phyloP scores from a whole-genome alignment of 2,888 invertebrate genomes.

The Isotomurus palustris region DNA sequence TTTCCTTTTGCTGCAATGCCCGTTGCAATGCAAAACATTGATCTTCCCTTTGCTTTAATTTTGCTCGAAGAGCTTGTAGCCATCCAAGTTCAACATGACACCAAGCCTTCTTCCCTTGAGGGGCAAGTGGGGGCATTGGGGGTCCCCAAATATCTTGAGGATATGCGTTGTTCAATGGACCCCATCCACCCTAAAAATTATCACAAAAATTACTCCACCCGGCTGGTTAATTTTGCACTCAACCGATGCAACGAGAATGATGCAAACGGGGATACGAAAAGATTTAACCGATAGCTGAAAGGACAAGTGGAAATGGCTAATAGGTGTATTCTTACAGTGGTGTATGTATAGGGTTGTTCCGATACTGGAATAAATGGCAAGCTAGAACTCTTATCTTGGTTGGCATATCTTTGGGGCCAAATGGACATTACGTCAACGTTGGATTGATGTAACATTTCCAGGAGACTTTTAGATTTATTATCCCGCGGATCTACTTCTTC shows the following conservation, averaged over 20 bases:
- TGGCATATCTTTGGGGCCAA: conserved; percentile 32
- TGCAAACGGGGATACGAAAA: too few species aligned
- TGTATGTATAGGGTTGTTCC: conserved; percentile 15
- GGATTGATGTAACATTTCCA: conserved; percentile 33
- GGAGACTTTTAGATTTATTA: conserved; percentile 30
- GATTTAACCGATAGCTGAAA: too few species aligned
- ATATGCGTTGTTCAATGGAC: conserved; percentile 20
- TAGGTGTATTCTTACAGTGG: background rate
- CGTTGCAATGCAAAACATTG: conserved; percentile 61
- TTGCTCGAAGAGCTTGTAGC: conserved; percentile 47
- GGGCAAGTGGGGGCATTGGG: conserved; percentile 3
- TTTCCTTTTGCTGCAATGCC: conserved; percentile 61
- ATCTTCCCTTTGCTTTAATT: conserved; percentile 57
- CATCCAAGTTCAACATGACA: conserved; percentile 47
- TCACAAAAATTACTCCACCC: too few species aligned
- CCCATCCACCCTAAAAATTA: conserved; percentile 24
- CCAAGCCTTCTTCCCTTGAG: conserved; percentile 37
- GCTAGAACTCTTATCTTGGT: conserved; percentile 34
- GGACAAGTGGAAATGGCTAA: too few species aligned
- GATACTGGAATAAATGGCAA: conserved; percentile 36
- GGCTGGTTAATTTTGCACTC: too few species aligned
- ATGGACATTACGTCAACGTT: conserved; percentile 22
- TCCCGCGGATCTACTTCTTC: conserved; percentile 9
- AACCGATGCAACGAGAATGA: too few species aligned
- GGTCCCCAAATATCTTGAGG: conserved; percentile 28